A percentile compares a stretch with the other conserved stretches of the same genome.
Conservation (phyloP, 2,113 vertebrate genomes). For the Peromyscus maniculatus region DNA sequence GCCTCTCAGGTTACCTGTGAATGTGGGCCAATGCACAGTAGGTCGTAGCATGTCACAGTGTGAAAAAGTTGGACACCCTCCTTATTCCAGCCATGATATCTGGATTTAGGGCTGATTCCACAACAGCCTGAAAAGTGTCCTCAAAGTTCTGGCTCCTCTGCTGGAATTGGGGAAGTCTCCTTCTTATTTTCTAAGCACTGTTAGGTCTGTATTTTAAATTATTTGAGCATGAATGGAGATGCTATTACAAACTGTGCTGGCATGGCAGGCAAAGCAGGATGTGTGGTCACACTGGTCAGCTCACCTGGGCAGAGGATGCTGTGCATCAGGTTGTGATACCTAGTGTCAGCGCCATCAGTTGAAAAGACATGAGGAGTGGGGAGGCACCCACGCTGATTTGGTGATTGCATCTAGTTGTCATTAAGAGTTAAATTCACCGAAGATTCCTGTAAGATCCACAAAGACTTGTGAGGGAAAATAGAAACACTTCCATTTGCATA, state of each 20-base stretch:
- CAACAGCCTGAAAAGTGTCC: rapidly evolving
- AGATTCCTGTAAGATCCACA: background rate
- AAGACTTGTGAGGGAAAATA: background rate
- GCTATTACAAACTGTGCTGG: background rate
- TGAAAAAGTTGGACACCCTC: background rate
- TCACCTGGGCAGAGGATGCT: background rate
- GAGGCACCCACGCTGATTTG: background rate
- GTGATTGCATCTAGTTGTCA: background rate
- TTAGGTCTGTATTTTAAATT: background rate
- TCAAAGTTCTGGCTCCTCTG: background rate
- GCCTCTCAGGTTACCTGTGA: background rate
- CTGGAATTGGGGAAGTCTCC: background rate
- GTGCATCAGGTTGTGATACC: rapidly evolving
- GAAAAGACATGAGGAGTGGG: background rate
- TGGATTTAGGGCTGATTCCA: background rate
- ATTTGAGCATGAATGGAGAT: background rate
- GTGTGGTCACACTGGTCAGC: background rate
- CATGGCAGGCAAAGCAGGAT: background rate
- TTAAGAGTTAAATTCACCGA: background rate
- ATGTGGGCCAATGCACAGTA: too few species aligned
- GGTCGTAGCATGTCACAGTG: background rate
- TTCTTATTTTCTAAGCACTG: background rate
- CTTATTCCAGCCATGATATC: background rate
- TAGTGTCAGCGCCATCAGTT: background rate
- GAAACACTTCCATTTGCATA: background rate